These are phyloP conservation scores for Lochmaea crataegi DNA, from an alignment of 2,888 invertebrate species.

Conservation along the genomic window DNA sequence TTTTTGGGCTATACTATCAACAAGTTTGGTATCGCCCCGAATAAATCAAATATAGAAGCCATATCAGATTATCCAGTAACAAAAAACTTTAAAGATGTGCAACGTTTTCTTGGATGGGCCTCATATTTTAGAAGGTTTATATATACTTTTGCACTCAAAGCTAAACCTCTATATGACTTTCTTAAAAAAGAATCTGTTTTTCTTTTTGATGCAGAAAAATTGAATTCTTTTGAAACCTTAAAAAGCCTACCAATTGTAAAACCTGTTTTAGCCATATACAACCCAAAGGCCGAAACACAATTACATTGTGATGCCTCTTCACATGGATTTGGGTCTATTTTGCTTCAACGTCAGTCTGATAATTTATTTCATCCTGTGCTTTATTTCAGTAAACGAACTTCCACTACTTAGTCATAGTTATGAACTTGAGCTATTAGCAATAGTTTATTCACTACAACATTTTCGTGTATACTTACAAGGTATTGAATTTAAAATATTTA, in stretches of 20 bases:
- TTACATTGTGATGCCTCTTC: constrained; percentile 12
- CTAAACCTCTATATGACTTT: constrained; percentile 13
- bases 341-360: constrained; percentile 33
- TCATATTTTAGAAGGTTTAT: constrained; percentile 42
- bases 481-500: too few species aligned
- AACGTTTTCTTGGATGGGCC: constrained; percentile 36
- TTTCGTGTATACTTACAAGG: too few species aligned
- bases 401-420: constrained; percentile 26
- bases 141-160: constrained; percentile 34
- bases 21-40: constrained; percentile 30
- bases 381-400: constrained; percentile 29
- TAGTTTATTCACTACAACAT: constrained; percentile 11
- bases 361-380: constrained; percentile 26
- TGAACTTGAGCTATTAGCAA: constrained; percentile 19
- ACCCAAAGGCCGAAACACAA: constrained; percentile 17
- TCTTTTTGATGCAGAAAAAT: constrained; percentile 8
- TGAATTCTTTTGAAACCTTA: constrained; percentile 18
- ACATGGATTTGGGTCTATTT: constrained; percentile 20
- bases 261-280: constrained; percentile 23
- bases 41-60: constrained; percentile 31
- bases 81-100: constrained; percentile 33
- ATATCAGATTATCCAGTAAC: constrained; percentile 38
- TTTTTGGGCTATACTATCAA: constrained; percentile 27
- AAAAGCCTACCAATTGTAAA: constrained; percentile 16
- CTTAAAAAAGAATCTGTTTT: not conserved